Base-by-base conservation (phyloP, 1,140 invertebrate species). In the Calliphora vicina region DNA sequence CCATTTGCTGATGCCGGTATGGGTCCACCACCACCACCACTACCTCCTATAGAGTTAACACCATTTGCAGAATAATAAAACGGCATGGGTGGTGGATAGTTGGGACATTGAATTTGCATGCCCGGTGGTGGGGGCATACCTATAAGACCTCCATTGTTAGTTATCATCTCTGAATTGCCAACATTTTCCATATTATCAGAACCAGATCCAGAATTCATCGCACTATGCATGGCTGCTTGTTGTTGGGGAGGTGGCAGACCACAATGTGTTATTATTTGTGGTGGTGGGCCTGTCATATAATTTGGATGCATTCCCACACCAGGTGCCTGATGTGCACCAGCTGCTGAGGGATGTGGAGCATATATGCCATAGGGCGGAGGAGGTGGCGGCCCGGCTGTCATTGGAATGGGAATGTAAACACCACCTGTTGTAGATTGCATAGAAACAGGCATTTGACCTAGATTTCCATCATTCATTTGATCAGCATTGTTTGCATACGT, bases 61-160 rank as follows among this genome's bases (percentile, higher is more conserved):
- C 26, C 15, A 50, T 25, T 74, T 13, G 83, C n/a, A 15, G 83
- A 13, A 71, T 84, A 84, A 50, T 84, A 84, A 82, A 80, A 82
- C 3, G 80, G 83, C 35, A 83, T 76, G 15, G 67, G 83, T 83
- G 83, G 83, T 61, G 83, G 76, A 82, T 82, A 84, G 17, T 71
- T 57, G n/a, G 82, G 29, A 82, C 81, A 84, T 43, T 57, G 81
- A 26, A 82, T 72, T 27, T 83, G 81, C 50, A 82, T 23, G 17
- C 67, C 81, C 61, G 23, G 29, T 61, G 74, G 45, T 73, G 17
- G n/a, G n/a, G n/a, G 26, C 50, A 57, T 57, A n/a, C 50, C 50
- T 15, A 57, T 82, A 42, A 43, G 27, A 82, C 29, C 26, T 15
- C 10, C 26, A 29, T 61, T 29, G 73, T 29, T 42, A 82, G 27